Evolutionary conservation across 2,888 invertebrate genomes (phyloP).

Genomic region (Tinea trinotella): DNA sequence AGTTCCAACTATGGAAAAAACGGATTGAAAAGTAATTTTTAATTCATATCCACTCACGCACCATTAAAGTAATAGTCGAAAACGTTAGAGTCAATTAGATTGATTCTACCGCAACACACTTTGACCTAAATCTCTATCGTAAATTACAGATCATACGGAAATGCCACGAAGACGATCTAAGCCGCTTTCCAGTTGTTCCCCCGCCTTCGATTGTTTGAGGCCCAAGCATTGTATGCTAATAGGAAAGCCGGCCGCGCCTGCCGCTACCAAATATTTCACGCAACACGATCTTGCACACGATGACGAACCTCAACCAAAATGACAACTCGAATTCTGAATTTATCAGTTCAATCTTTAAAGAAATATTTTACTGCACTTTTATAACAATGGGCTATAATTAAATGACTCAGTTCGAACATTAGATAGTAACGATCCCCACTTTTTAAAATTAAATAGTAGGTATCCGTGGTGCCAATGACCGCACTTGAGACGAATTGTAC

Average conservation of each 20-base stretch:
- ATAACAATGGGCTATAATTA: too few species aligned
- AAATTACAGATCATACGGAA: slow-evolving; percentile 17
- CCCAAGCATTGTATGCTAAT: slow-evolving; percentile 60
- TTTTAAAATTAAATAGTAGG: too few species aligned
- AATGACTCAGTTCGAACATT: too few species aligned
- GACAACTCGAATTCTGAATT: too few species aligned
- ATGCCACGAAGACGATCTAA: slow-evolving; percentile 11
- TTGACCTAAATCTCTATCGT: slow-evolving; percentile 14
- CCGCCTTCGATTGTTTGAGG: slow-evolving; percentile 45
- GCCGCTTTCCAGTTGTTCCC: slow-evolving; percentile 35
- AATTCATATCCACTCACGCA: background rate
- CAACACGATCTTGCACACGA: slow-evolving; percentile 32
- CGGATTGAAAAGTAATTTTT: too few species aligned
- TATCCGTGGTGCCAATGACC: too few species aligned
- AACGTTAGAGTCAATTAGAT: background rate
- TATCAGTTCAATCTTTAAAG: too few species aligned
- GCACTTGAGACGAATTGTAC: too few species aligned
- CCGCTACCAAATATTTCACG: slow-evolving; percentile 60
- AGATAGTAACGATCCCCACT: too few species aligned
- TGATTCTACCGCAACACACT: background rate
- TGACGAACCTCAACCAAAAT: too few species aligned
- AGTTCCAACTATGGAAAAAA: too few species aligned
- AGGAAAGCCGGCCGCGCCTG: slow-evolving; percentile 33
- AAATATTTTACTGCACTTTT: too few species aligned
- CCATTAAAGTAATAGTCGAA: background rate